Evolutionary conservation across 2,888 invertebrate genomes (phyloP), one percentile per base, ranked within the genome.

Genomic region (Folsomia manolachei): DNA sequence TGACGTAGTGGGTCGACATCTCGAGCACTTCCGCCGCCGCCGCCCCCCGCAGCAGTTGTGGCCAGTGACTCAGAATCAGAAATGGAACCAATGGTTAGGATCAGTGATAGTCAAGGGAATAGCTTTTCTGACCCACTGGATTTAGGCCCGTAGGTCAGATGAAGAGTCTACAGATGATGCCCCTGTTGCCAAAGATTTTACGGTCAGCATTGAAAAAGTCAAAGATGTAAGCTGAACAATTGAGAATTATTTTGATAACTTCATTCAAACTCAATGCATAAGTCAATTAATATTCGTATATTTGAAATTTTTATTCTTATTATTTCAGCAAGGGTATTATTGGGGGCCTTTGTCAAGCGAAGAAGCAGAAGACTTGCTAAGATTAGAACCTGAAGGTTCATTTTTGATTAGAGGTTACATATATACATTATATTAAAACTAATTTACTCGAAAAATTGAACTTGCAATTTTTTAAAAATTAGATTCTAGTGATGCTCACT

Each of bases 311-410:
- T n/a, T n/a, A n/a, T n/a, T n/a, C n/a, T n/a, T n/a, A n/a, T n/a
- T 39, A 14, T 39, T 9, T 39, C 4, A 39, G 14, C 39, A 39
- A 39, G 95, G 94, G 61, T 95, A 95, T 95, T 95, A 95, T 83
- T 95, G 95, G 95, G 95, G 95, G 74, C 94, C 95, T 51, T 89
- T 95, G 82, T 93, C 94, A 25, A 92, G 94, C 70, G 94, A 94
- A 84, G 91, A 92, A 73, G 95, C 95, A 1, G 95, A 95, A 84
- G 94, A 93, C 85, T 91, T 95, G 77, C 86, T 95, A 65, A 92
- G 92, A 1, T 93, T 92, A 82, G 95, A 95, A 84, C 94, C 95
- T 0, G 95, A 95, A 82, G 95, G 95, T 9, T 14, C 7, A 4
- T 39, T 39, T n/a, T n/a, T n/a, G n/a, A n/a, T n/a, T n/a, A n/a